phyloP scores from a whole-genome alignment of 2,888 invertebrate species.

The Dryocosmus kuriphilus region DNA sequence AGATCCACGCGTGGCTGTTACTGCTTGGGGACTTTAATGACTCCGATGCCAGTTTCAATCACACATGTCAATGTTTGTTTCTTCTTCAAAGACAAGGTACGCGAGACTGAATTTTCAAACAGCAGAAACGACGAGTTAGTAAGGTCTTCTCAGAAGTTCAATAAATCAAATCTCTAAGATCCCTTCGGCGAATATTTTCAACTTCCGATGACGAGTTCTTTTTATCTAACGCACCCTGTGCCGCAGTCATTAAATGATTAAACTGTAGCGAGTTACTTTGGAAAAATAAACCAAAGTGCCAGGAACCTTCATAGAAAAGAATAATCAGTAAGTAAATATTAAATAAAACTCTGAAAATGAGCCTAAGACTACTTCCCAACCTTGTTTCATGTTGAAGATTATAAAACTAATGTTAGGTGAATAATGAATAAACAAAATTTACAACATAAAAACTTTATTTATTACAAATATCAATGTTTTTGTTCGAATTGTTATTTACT shows the following conservation, averaged over 20 bases:
- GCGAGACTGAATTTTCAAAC: slow-evolving; percentile 36
- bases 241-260: neutral
- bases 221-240: neutral
- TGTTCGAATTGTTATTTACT: neutral
- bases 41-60: slow-evolving; percentile 51
- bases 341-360: neutral
- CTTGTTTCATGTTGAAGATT: neutral
- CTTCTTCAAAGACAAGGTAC: slow-evolving; percentile 59
- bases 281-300: neutral
- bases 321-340: neutral
- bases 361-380: neutral
- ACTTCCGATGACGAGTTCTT: neutral
- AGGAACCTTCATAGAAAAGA: neutral
- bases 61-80: slow-evolving; percentile 58
- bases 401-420: neutral
- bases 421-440: neutral
- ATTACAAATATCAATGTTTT: neutral
- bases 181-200: slow-evolving; percentile 9
- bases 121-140: neutral
- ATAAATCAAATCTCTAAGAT: slow-evolving; percentile 25
- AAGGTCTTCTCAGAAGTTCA: slow-evolving; percentile 31
- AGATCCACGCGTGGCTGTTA: neutral
- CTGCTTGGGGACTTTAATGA: slow-evolving; percentile 52
- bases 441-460: neutral
- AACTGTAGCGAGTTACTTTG: neutral